Evolutionary conservation across 2,888 invertebrate species (phyloP), one percentile per base, ranked within the genome.

Genomic region (Petrolisthes manimaculis): DNA sequence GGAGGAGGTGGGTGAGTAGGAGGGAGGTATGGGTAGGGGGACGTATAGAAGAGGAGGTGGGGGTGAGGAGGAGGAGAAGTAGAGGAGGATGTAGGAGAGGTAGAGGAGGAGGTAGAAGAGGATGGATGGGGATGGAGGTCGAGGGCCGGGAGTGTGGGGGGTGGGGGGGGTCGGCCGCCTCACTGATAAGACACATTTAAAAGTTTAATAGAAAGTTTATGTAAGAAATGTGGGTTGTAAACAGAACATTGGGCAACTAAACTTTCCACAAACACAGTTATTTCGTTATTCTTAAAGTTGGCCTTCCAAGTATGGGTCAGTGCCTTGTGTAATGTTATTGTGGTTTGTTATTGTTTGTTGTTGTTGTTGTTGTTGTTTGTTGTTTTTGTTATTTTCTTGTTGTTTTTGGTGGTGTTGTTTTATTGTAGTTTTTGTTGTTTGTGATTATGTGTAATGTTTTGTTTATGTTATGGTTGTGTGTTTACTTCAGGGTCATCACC

Each of bases 161-260:
- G 61, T 55, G 61, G 80, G 80, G 80, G 21, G 6, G 71, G 71
- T 18, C 71, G n/a, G 12, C n/a, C 8, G 71, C 71, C 71, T 5
- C 12, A 5, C n/a, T n/a, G 8, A 12, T 5, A n/a, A 71, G 71
- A 71, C 9, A 71, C 71, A 18, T 71, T 71, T 71, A 5, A n/a
- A 71, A 71, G 18, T 71, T 71, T 71, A 71, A 71, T 71, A n/a
- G 71, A 71, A 71, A 71, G 71, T 71, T 71, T 71, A 18, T 18
- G 71, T 71, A 18, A 18, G n/a, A 71, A 71, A 71, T 71, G 71
- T 71, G 71, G n/a, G 71, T 71, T 71, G 71, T 71, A 71, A 71
- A 71, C 71, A 71, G 71, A 71, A 71, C 71, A 71, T 71, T 71
- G 9, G n/a, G 71, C n/a, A 12, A n/a, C 18, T 71, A 71, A 71